Evolutionary conservation across 2,113 vertebrate species (phyloP), one percentile per base, ranked within the genome.

Genomic region (Hassar affinis): DNA sequence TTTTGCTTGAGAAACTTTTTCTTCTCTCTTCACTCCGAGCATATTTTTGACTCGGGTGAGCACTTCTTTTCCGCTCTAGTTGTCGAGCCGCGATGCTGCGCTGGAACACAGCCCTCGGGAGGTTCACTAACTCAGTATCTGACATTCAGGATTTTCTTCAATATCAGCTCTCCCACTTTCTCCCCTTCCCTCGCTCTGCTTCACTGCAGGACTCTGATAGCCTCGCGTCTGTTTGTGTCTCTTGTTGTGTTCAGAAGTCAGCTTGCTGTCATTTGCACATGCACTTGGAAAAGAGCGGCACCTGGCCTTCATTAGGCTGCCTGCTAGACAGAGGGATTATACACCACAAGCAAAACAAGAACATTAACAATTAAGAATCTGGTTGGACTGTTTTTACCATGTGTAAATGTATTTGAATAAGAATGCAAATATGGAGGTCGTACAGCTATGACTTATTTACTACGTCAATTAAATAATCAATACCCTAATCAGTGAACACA

Each of bases 41-140:
- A 52, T 56, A 61, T 81, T 57, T 87, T 49, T 82, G 75, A 78
- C 80, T 79, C 38, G 82, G 74, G 61, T 77, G 59, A 76, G 68
- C 52, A 81, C 51, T 54, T 85, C 52, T 84, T 85, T 85, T 86
- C 84, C 85, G 87, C 72, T 85, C 81, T 71, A 88, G 81, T 88
- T 84, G 81, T 84, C 54, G 38, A 74, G 71, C 54, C 76, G 71
- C 42, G 64, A 79, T 68, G 77, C 56, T 69, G 59, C 62, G 47
- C 61, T 84, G 49, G 52, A 71, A 76, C 74, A 83, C 56, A 84
- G 79, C 62, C 86, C 81, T 85, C 17, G 84, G 86, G 81, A 83
- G 86, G 66, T 82, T 80, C 78, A 78, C 59, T 79, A 77, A 68
- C 83, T 85, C 79, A 85, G 27, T 84, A 69, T 75, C 84, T 85